Evolutionary conservation across 2,888 invertebrate species (phyloP).

Genomic region (Schizaphis graminum): DNA sequence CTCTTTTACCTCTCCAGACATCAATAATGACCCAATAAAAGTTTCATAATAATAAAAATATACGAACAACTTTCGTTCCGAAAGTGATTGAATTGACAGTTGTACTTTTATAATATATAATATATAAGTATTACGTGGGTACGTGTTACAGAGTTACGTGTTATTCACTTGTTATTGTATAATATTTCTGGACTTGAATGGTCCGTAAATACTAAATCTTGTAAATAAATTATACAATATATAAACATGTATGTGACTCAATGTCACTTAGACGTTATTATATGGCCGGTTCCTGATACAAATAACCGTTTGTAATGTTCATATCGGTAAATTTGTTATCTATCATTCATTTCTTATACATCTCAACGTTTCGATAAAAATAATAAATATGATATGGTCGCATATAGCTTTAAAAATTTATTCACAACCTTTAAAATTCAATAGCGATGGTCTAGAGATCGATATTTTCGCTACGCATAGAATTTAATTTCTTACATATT

Average conservation of each 20-base stretch:
- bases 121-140: neutral
- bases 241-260: neutral
- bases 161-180: neutral
- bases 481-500: neutral
- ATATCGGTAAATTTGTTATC: neutral
- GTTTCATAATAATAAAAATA: conserved; percentile 41
- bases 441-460: neutral
- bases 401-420: neutral
- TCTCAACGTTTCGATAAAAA: neutral
- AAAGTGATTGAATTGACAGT: conserved; percentile 46
- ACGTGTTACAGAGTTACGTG: neutral
- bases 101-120: neutral
- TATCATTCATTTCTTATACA: neutral
- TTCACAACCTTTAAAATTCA: neutral
- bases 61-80: neutral
- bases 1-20: conserved; percentile 50
- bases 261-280: neutral
- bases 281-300: neutral
- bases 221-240: neutral
- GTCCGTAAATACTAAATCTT: neutral
- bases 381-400: neutral
- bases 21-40: conserved; percentile 61
- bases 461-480: neutral
- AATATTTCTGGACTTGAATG: neutral
- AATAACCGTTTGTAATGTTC: neutral